Evolutionary conservation across 2,888 invertebrate genomes (phyloP).

Genomic region (Gisinianus flammeolus): DNA sequence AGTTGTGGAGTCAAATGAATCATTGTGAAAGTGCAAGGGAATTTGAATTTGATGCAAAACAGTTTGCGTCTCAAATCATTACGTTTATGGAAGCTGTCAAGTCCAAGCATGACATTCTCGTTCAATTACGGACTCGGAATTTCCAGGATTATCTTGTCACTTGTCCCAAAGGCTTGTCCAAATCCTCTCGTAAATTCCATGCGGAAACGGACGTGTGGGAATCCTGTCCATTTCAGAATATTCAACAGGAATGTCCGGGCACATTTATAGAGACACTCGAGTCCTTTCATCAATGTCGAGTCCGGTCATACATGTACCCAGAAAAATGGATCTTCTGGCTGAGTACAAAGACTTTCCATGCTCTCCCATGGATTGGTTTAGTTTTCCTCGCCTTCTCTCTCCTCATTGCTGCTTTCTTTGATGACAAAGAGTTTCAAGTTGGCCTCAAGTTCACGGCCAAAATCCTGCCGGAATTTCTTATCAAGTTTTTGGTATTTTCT

Average conservation of each 20-base stretch:
- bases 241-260: not conserved
- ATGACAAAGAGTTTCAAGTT: not conserved
- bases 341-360: not conserved
- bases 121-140: not conserved
- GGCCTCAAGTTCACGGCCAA: not conserved
- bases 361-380: not conserved
- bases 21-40: no score
- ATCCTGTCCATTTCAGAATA: not conserved
- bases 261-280: not conserved
- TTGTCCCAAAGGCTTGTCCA: not conserved
- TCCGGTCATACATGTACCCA: not conserved
- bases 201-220: not conserved
- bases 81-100: conserved; percentile 15
- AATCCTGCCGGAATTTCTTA: not conserved
- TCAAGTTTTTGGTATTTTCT: not conserved
- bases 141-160: not conserved
- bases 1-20: not conserved
- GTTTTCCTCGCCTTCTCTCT: not conserved
- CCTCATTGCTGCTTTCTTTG: not conserved
- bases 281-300: not conserved
- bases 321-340: not conserved
- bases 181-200: not conserved
- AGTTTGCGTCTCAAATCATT: not conserved
- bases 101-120: not conserved
- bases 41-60: conserved; percentile 12